Conservation (phyloP, 2,113 vertebrate species). For the Nyctibius bracteatus region DNA sequence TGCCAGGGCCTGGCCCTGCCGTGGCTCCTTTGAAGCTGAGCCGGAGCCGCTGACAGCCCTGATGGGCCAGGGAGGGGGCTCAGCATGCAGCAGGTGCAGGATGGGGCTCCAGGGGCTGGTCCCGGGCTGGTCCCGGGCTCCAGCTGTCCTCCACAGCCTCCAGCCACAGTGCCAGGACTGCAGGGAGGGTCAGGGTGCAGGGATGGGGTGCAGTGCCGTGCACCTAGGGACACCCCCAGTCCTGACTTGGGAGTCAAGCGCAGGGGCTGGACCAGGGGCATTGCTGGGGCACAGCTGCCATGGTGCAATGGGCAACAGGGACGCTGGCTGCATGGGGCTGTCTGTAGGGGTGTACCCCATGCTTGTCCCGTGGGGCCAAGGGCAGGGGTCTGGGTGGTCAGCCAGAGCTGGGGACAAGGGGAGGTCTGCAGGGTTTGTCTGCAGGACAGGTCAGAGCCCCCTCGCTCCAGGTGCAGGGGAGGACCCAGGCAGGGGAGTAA, state of each 20-base stretch:
- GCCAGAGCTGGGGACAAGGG: accelerated
- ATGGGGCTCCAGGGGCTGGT: not conserved
- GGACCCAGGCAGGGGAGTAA: not conserved
- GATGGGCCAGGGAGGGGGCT: not conserved
- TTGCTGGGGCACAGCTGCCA: not conserved
- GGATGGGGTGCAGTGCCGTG: accelerated
- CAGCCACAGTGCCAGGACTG: not conserved
- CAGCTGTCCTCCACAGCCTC: accelerated
- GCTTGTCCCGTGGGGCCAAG: not conserved
- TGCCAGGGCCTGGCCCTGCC: not conserved
- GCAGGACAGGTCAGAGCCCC: not conserved
- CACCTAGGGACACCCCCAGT: not conserved
- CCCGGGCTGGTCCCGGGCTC: accelerated
- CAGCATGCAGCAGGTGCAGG: not conserved
- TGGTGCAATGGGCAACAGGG: accelerated
- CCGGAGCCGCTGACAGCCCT: not conserved
- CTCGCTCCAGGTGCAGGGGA: not conserved
- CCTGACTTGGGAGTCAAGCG: not conserved
- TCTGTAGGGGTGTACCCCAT: accelerated
- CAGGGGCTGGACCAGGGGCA: not conserved
- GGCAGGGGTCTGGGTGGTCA: not conserved
- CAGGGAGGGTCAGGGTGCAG: not conserved
- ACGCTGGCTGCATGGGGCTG: not conserved
- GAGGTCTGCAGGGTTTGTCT: not conserved
- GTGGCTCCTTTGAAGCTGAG: not conserved